Evolutionary conservation across 1,140 invertebrate genomes (phyloP).

Genomic region (Maconellicoccus hirsutus): DNA sequence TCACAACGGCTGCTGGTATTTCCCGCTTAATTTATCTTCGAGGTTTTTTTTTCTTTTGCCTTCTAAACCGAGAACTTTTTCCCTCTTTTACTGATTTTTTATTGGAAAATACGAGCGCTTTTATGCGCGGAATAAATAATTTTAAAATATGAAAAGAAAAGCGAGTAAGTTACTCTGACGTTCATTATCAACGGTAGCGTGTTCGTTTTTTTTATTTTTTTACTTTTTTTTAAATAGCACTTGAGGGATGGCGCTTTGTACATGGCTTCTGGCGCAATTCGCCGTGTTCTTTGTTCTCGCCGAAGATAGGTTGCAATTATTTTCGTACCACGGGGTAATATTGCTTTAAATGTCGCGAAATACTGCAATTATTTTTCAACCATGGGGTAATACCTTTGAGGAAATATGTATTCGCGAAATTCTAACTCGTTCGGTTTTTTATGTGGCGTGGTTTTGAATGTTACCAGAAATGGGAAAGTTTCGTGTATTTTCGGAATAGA

Average conservation of each 20-base stretch:
- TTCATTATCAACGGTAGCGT: background rate
- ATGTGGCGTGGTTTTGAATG: too few relatives aligned
- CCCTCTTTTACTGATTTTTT: slow-evolving; percentile 16
- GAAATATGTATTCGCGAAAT: too few relatives aligned
- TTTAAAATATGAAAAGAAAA: slow-evolving; percentile 11
- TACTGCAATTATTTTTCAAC: too few relatives aligned
- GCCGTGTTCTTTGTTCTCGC: background rate
- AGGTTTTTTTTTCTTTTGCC: background rate
- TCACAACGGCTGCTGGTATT: slow-evolving; percentile 15
- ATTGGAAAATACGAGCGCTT: slow-evolving; percentile 20
- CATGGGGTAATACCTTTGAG: too few relatives aligned
- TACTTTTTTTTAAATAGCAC: background rate
- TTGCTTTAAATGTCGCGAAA: too few relatives aligned
- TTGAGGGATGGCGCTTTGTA: background rate
- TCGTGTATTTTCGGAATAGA: too few relatives aligned
- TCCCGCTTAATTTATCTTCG: slow-evolving; percentile 20
- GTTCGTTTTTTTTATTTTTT: background rate
- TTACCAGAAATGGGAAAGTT: too few relatives aligned
- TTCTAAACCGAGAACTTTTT: background rate
- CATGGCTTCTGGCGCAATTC: background rate
- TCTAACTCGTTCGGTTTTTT: too few relatives aligned
- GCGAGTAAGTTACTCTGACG: slow-evolving; percentile 2
- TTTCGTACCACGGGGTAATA: background rate
- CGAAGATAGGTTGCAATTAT: background rate
- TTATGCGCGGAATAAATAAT: slow-evolving; percentile 17